Evolutionary conservation across 1,140 invertebrate species (phyloP), one percentile per base, ranked within the genome.

Genomic region (Muscidifurax raptorellus): DNA sequence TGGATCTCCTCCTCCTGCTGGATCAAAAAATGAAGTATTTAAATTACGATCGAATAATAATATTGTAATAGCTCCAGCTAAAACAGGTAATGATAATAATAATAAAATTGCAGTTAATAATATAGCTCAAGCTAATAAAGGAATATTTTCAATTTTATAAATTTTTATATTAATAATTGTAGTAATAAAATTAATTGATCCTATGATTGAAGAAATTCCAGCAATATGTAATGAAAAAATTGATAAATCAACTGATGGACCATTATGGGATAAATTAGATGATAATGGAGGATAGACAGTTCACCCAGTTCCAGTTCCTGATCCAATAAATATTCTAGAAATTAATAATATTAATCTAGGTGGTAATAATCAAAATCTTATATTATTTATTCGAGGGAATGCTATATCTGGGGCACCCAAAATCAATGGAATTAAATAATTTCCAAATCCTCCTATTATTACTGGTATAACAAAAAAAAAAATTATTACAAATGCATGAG

Each of bases 381-480:
- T 94, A 94, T 96, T 96, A 94, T 96, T 97, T 94, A 96, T 92
- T 89, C 96, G 95, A 6, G 95, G 96, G 82, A 96, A 96, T 9
- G 95, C 94, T 94, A 97, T 96, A 94, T 97, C 96, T 22, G 95
- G 94, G 0, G 94, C 93, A 86, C 95, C 95, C 87, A 97, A 83
- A 94, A 96, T 96, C 92, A 96, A 89, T 66, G 96, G 96, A 6
- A 96, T 91, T 91, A 97, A 91, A 94, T 95, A 97, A 92, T 97
- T 97, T 87, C 96, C 95, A 94, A 97, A 96, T 88, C 96, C 96
- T 75, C 96, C 96, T 94, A 97, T 95, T 94, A 96, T 94, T 91
- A 96, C 94, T 74, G 95, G 96, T 94, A 96, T 96, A 83, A 96
- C 95, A 93, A 96, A 95, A 94, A 96, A 96, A 92, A 96, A 97